Evolutionary conservation across 35 echinoderm and acorn worm species (phyloP).

Genomic region (Holothuria glaberrima): DNA sequence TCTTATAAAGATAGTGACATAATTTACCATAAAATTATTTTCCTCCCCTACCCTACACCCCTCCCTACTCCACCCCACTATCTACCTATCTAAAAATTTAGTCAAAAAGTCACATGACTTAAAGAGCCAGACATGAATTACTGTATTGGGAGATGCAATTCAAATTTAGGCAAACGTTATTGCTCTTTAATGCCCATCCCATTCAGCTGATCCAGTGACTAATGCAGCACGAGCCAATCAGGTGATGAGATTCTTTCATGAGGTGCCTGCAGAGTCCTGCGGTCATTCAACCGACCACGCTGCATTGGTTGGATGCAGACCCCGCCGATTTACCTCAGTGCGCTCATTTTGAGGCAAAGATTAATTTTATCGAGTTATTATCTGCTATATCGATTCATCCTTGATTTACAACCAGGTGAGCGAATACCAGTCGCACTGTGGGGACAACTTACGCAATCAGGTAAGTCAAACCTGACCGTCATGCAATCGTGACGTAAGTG

Average conservation of each 20-base stretch:
- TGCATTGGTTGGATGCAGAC: constrained; percentile 1
- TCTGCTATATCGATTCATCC: constrained; percentile 41
- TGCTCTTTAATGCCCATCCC: too few relatives aligned
- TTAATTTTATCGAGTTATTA: constrained; percentile 28
- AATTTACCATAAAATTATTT: too few relatives aligned
- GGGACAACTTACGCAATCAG: constrained; percentile 1
- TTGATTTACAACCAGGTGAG: constrained; percentile 40
- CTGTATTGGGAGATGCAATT: too few relatives aligned
- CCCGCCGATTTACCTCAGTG: background rate
- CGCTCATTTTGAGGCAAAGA: constrained; percentile 41
- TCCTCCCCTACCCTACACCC: too few relatives aligned
- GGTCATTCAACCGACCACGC: constrained; percentile 15
- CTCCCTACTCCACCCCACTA: too few relatives aligned
- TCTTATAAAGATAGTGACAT: too few relatives aligned
- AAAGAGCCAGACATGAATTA: too few relatives aligned
- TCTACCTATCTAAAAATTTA: too few relatives aligned
- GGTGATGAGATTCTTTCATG: background rate
- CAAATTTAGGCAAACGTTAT: too few relatives aligned
- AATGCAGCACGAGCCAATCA: too few relatives aligned
- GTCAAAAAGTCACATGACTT: too few relatives aligned
- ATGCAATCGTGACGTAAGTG: constrained; percentile 4
- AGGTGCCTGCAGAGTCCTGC: background rate
- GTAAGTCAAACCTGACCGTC: constrained; percentile 18
- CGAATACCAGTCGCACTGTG: constrained; percentile 1
- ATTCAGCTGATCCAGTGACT: too few relatives aligned